phyloP scores from a whole-genome alignment of 2,797 vertebrate genomes.

The Mycteria americana region DNA sequence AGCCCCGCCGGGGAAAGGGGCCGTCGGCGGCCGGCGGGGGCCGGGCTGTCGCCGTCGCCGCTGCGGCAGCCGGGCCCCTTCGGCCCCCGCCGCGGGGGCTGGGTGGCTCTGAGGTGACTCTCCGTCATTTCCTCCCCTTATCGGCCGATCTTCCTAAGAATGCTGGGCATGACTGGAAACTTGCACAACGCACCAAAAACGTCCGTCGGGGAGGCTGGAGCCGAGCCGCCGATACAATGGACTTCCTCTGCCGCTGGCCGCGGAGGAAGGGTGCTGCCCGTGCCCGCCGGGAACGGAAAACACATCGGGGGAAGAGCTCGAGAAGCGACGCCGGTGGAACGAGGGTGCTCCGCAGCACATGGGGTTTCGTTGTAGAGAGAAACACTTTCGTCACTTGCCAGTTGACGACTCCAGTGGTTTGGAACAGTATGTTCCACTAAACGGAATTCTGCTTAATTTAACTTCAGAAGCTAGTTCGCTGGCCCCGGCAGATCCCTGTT shows the following conservation, averaged over 20 bases:
- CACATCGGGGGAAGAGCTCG: background rate
- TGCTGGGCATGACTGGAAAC: conserved; percentile 46
- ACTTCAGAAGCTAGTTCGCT: background rate
- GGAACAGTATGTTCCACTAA: background rate
- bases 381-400: accelerated
- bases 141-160: conserved; percentile 64
- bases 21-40: background rate
- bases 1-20: no score
- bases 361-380: accelerated
- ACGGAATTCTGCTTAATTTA: background rate
- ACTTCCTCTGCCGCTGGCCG: background rate
- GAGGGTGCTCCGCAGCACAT: accelerated
- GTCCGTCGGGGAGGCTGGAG: background rate
- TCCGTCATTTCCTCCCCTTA: conserved; percentile 71
- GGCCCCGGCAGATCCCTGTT: background rate
- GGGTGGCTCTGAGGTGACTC: background rate
- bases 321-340: accelerated
- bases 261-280: background rate
- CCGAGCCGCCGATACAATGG: background rate
- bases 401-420: background rate
- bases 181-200: background rate
- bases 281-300: background rate
- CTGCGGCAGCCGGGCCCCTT: no score
- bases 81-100: background rate
- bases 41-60: background rate